Conservation (phyloP, 2,113 vertebrate species). For the Callocephalon fimbriatum region DNA sequence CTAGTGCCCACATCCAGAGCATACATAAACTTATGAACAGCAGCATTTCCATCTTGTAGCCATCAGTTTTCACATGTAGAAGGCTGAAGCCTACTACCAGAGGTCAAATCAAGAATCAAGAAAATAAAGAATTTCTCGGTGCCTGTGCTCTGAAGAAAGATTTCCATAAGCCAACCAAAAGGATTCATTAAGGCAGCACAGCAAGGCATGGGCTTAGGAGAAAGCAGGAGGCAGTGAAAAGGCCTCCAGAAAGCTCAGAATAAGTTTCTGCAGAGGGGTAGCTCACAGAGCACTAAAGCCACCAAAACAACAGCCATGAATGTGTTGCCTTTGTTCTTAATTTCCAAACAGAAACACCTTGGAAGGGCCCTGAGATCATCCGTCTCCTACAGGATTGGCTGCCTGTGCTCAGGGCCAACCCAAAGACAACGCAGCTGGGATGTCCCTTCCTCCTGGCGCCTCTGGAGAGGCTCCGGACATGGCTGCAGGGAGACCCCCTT, state of each 20-base stretch:
- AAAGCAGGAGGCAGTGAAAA: background rate
- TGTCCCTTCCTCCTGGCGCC: background rate
- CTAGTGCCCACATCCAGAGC: background rate
- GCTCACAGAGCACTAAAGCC: background rate
- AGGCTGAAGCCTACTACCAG: background rate
- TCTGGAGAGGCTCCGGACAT: background rate
- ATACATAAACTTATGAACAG: background rate
- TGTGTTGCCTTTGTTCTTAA: background rate
- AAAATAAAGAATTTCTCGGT: background rate
- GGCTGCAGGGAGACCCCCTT: rapidly evolving
- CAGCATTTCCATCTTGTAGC: background rate
- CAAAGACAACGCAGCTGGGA: background rate
- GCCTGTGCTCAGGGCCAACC: background rate
- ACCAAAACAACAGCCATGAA: background rate
- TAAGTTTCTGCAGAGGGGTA: background rate
- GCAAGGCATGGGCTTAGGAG: background rate
- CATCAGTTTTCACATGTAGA: background rate
- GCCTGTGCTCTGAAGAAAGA: background rate
- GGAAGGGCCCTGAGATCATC: background rate
- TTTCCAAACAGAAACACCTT: background rate
- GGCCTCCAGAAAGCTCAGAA: background rate
- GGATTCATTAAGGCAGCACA: background rate
- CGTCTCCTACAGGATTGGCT: background rate
- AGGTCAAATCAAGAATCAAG: background rate
- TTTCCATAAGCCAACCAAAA: background rate